Percentiles rank a stretch among this genome's conserved stretches.
Evolutionary conservation across 2,888 invertebrate species (phyloP).

Genomic region (Amblyteles armatorius): DNA sequence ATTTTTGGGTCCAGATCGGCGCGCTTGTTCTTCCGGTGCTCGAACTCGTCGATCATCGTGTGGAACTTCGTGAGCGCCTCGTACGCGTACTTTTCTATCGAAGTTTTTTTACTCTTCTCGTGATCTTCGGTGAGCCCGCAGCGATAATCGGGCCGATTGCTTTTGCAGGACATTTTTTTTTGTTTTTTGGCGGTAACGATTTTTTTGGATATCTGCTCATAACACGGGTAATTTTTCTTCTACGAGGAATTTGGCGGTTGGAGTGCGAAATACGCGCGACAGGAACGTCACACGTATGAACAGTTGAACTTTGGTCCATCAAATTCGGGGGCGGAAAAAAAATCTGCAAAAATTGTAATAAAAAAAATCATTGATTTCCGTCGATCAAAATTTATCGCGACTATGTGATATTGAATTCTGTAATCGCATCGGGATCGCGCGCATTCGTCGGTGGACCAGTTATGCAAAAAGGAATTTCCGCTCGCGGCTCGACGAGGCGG

Average conservation of each 20-base stretch:
- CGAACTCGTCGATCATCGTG: slow-evolving; percentile 53
- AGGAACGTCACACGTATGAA: background rate
- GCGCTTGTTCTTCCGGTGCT: slow-evolving; percentile 68
- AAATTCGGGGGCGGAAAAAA: slow-evolving; percentile 20
- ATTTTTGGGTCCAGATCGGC: slow-evolving; percentile 69
- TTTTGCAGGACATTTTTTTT: slow-evolving; percentile 34
- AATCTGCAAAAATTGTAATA: background rate
- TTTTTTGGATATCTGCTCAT: slow-evolving; percentile 4
- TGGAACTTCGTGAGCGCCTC: slow-evolving; percentile 30
- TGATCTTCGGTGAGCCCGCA: background rate
- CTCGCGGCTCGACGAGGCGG: slow-evolving; percentile 21
- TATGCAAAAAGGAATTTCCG: slow-evolving; percentile 5
- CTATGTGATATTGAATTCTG: slow-evolving; percentile 14
- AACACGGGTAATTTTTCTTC: slow-evolving; percentile 46
- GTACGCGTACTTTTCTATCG: background rate
- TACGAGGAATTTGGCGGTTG: slow-evolving; percentile 1
- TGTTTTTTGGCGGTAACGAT: background rate
- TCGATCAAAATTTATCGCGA: slow-evolving; percentile 7
- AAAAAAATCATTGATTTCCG: background rate
- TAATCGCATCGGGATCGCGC: background rate
- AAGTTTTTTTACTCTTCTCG: slow-evolving; percentile 12
- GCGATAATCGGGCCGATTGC: background rate
- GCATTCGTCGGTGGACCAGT: slow-evolving; percentile 32
- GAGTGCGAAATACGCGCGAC: background rate
- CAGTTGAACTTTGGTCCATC: slow-evolving; percentile 48